Evolutionary conservation across 2,113 vertebrate genomes (phyloP).

Genomic region (Eupsittula cactorum): DNA sequence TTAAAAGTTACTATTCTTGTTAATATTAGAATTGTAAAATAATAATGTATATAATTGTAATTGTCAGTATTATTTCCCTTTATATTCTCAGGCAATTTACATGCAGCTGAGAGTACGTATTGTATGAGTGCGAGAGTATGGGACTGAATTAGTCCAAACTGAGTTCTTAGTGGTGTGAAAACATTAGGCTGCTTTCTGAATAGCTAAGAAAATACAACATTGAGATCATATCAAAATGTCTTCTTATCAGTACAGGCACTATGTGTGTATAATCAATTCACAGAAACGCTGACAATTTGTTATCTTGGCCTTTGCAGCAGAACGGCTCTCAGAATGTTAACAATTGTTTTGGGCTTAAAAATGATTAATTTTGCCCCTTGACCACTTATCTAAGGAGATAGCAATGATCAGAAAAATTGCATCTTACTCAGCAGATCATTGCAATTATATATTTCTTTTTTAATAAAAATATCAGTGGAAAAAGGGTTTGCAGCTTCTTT

Average conservation of each 20-base stretch:
- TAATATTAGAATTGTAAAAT: neutral
- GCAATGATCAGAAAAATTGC: neutral
- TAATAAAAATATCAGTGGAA: neutral
- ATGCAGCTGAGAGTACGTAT: rapidly evolving
- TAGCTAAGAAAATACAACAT: neutral
- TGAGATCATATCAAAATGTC: neutral
- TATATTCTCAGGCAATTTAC: neutral
- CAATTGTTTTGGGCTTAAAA: neutral
- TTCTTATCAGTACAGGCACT: neutral
- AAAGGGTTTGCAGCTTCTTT: neutral
- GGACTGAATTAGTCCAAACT: neutral
- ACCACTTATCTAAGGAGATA: neutral
- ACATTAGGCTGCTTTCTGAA: neutral
- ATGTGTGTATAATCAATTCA: neutral
- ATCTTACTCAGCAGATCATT: neutral
- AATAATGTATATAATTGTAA: neutral
- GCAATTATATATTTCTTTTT: neutral
- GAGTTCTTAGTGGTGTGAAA: neutral
- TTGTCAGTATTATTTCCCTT: neutral
- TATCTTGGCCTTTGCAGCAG: neutral
- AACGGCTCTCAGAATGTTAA: neutral
- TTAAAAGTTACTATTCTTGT: neutral
- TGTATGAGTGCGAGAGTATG: neutral
- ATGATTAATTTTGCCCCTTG: neutral
- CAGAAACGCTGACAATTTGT: neutral